Evolutionary conservation across 1,140 invertebrate species (phyloP).

Genomic region (Stegodyphus dumicola): DNA sequence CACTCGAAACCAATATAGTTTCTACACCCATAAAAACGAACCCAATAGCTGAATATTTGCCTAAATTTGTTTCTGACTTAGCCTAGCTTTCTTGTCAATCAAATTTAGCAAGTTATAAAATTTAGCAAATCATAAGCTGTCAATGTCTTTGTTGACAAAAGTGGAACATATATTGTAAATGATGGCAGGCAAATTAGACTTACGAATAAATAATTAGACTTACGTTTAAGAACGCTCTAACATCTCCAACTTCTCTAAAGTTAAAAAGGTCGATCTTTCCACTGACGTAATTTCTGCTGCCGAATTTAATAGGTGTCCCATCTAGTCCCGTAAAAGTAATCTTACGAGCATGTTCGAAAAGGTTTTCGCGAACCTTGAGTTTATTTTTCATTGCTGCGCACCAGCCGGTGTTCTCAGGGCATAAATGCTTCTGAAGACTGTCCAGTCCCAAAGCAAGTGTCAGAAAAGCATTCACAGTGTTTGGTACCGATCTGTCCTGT

Average conservation of each 20-base stretch:
- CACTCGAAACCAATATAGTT: no score
- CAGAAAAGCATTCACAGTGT: slow-evolving; percentile 68
- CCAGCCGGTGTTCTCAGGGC: slow-evolving; percentile 65
- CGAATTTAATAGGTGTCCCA: slow-evolving; percentile 61
- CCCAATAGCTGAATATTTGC: no score
- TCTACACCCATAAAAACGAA: no score
- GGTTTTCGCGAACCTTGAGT: slow-evolving; percentile 60
- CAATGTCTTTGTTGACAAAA: no score
- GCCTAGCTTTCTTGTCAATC: no score
- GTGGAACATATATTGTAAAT: no score
- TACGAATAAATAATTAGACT: not conserved
- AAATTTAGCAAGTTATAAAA: no score
- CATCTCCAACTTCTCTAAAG: slow-evolving; percentile 51
- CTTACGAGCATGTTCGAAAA: slow-evolving; percentile 64
- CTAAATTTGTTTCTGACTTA: no score
- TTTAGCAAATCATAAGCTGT: no score
- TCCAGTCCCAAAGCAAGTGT: slow-evolving; percentile 65
- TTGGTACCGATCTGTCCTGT: slow-evolving; percentile 66
- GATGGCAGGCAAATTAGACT: no score
- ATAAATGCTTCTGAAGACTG: slow-evolving; percentile 65
- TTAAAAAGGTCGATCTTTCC: slow-evolving; percentile 65
- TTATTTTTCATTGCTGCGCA: slow-evolving; percentile 63
- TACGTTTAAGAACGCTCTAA: slow-evolving; percentile 51
- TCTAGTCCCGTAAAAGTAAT: slow-evolving; percentile 64
- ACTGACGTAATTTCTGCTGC: slow-evolving; percentile 57